Evolutionary conservation across 2,888 invertebrate genomes (phyloP).

Genomic region (Junonia oenone): DNA sequence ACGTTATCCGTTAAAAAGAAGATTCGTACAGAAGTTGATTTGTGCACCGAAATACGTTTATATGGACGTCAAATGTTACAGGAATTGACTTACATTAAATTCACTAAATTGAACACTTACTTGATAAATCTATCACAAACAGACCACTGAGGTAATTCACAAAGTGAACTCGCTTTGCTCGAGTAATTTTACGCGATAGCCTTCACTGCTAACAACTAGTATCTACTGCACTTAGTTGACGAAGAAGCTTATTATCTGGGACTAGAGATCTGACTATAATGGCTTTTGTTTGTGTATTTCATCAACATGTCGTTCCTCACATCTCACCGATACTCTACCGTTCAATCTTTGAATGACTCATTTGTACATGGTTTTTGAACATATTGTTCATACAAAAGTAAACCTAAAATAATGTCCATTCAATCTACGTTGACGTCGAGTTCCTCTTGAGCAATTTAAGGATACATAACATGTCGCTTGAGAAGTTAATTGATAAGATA

Average conservation of each 20-base stretch:
- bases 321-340: background rate
- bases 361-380: background rate
- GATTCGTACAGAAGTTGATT: conserved; percentile 35
- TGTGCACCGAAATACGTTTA: conserved; percentile 33
- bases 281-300: conserved; percentile 50
- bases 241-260: conserved; percentile 56
- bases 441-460: conserved; percentile 10
- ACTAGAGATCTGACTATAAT: conserved; percentile 74
- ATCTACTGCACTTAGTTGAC: conserved; percentile 48
- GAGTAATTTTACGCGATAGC: conserved; percentile 35
- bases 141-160: conserved; percentile 74
- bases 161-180: conserved; percentile 57
- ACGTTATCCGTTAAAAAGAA: background rate
- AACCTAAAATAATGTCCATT: background rate
- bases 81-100: conserved; percentile 68
- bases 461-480: background rate
- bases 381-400: background rate
- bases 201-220: conserved; percentile 38
- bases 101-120: conserved; percentile 75
- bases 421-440: background rate
- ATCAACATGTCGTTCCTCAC: conserved; percentile 13
- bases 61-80: conserved; percentile 67
- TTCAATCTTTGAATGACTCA: background rate
- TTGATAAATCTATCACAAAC: conserved; percentile 77
- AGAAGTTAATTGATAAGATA: conserved; percentile 7